Conservation (phyloP, 2,797 vertebrate genomes). For the Falco cherrug region DNA sequence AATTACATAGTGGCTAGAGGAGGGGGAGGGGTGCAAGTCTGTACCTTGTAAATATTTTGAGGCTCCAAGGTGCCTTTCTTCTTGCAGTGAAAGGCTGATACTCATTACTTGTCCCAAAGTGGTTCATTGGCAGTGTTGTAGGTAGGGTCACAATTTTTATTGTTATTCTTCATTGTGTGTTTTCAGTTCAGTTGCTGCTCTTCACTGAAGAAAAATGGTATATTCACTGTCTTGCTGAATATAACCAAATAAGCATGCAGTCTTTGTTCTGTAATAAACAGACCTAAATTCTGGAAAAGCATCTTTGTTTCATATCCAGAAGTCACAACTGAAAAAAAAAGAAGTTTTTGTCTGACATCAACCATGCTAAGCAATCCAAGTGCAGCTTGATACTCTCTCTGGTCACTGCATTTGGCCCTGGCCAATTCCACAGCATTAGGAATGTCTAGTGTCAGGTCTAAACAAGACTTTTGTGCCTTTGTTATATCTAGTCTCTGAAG, state of each 20-base stretch:
- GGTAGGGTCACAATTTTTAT: neutral
- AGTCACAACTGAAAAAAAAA: neutral
- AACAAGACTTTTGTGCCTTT: neutral
- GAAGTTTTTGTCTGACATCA: neutral
- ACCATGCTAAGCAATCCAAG: neutral
- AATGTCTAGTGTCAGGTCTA: neutral
- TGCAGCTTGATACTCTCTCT: neutral
- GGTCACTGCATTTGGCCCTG: neutral
- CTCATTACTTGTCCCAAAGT: neutral
- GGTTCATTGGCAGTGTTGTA: neutral
- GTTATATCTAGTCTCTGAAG: neutral
- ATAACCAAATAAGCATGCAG: neutral
- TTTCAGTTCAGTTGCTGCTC: neutral
- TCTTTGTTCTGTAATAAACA: neutral
- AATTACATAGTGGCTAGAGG: neutral
- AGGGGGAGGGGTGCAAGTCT: neutral
- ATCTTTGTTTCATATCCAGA: neutral
- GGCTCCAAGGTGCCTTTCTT: neutral
- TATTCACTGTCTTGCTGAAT: neutral
- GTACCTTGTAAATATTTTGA: neutral
- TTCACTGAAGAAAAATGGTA: neutral
- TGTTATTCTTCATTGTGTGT: neutral
- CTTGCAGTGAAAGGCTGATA: neutral
- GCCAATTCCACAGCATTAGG: neutral
- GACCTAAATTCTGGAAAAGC: neutral